A percentile compares a stretch with the other conserved stretches of the same genome.
phyloP scores from a whole-genome alignment of 2,888 invertebrate species.

The Ypsolopha sequella region DNA sequence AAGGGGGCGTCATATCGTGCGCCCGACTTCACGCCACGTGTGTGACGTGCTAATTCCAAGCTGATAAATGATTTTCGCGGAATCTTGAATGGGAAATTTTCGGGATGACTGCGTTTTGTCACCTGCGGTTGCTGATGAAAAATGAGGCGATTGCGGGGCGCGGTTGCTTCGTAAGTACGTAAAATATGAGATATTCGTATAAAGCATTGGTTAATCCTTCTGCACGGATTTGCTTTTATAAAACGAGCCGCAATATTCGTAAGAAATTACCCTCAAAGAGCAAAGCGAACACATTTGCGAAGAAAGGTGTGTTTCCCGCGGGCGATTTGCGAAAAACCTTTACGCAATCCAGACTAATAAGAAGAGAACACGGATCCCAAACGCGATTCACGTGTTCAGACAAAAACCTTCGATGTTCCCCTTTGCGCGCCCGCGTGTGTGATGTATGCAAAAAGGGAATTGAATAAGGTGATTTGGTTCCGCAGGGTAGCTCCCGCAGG shows the following conservation, averaged over 20 bases:
- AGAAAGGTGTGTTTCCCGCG: slow-evolving; percentile 19
- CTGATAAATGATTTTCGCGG: slow-evolving; percentile 55
- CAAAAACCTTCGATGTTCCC: slow-evolving; percentile 54
- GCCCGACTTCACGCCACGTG: slow-evolving; percentile 41
- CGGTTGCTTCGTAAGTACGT: neutral
- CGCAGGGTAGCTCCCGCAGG: slow-evolving; percentile 62
- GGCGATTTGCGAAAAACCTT: slow-evolving; percentile 55
- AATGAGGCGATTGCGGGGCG: slow-evolving; percentile 1
- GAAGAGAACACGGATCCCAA: slow-evolving; percentile 60
- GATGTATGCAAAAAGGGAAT: slow-evolving; percentile 71
- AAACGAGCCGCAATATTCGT: neutral
- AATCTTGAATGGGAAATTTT: slow-evolving; percentile 37
- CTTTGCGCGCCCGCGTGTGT: slow-evolving; percentile 53
- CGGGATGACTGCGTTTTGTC: slow-evolving; percentile 25
- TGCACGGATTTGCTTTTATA: neutral
- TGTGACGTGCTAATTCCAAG: slow-evolving; percentile 51
- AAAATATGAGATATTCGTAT: neutral
- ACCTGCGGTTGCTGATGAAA: slow-evolving; percentile 11
- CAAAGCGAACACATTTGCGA: slow-evolving; percentile 5
- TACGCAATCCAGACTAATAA: slow-evolving; percentile 64
- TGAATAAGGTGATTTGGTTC: slow-evolving; percentile 70
- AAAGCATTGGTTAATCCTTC: neutral
- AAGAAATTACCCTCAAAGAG: slow-evolving; percentile 3
- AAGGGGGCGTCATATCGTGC: slow-evolving; percentile 48
- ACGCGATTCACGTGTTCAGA: slow-evolving; percentile 68